Base-by-base conservation (phyloP, 2,797 vertebrate species). In the Iguana delicatissima region DNA sequence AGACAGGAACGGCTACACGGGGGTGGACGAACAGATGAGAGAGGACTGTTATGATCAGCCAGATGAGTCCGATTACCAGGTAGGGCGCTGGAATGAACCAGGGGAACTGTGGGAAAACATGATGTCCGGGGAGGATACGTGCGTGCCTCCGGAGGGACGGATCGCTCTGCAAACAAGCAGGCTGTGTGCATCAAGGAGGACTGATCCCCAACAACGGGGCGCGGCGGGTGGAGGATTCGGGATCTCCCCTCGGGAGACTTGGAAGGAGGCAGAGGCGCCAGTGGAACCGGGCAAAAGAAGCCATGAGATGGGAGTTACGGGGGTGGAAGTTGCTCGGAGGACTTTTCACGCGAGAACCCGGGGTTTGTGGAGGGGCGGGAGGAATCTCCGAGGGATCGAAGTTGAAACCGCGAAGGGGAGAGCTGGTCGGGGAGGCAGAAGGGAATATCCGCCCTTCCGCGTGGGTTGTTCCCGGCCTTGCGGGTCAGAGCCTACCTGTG, bases 401-500 rank as follows among this genome's bases (percentile, higher is more conserved):
- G 42, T 4, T 29, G 64, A 64, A 6, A 4, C 62, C 16, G 62
- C 62, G 69, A n/a, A 10, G 26, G 67, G 67, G 67, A 72, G 26
- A 32, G 24, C 26, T 57, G 55, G 55, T 1, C 55, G 10, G 14
- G 16, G 57, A 14, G 42, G 42, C 42, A 4, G 42, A 46, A 46
- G 4, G 42, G 42, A 3, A 46, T 46, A 3, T 4, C 42, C 42
- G 42, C 42, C 42, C 42, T 46, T 46, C 2, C 42, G 42, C 42
- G 4, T 46, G 42, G 4, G 3, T 46, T 12, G 52, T 12, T 52
- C 52, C 52, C 52, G 9, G 9, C 13, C 35, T 32, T 29, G 29
- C 57, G 0, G 42, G 72, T 13, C 67, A 9, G 64, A 72, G 72
- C 90, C 52, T 94, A 94, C 93, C 93, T 94, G 90, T 80, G 72